Evolutionary conservation across 2,113 vertebrate species (phyloP).

Genomic region (Oncorhynchus nerka): DNA sequence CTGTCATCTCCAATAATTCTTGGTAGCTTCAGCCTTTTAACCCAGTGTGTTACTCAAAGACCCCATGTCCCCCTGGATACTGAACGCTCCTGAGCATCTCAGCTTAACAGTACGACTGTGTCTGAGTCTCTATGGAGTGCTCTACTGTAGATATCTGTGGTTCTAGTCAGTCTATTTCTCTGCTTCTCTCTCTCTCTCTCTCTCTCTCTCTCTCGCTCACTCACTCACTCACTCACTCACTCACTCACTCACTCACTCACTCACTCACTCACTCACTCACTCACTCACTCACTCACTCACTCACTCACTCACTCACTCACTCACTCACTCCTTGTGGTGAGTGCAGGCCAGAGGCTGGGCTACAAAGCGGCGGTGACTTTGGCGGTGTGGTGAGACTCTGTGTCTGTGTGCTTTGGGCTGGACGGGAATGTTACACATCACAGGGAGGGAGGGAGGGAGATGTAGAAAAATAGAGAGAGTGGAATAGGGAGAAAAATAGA

Average conservation of each 20-base stretch:
- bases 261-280: neutral
- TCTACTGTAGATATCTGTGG: neutral
- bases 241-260: neutral
- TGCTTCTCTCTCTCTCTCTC: constrained; percentile 9
- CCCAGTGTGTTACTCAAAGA: too few relatives aligned
- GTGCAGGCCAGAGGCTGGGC: constrained; percentile 7
- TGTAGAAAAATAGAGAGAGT: too few relatives aligned
- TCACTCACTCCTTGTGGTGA: neutral
- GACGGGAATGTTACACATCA: neutral
- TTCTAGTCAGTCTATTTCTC: neutral
- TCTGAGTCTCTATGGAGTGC: neutral
- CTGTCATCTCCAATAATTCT: too few relatives aligned
- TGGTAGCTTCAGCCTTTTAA: too few relatives aligned
- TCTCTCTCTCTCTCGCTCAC: neutral
- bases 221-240: too few relatives aligned
- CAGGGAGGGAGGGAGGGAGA: neutral
- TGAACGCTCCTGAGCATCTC: neutral
- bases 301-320: too few relatives aligned
- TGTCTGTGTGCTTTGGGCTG: neutral
- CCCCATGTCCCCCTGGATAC: too few relatives aligned
- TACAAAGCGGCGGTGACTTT: constrained; percentile 7
- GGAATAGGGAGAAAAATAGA: too few relatives aligned
- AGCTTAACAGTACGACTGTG: neutral
- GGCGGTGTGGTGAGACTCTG: constrained; percentile 19
- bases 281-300: too few relatives aligned